Base-by-base conservation (phyloP, 2,888 invertebrate species). In the Pterobdella sp. region DNA sequence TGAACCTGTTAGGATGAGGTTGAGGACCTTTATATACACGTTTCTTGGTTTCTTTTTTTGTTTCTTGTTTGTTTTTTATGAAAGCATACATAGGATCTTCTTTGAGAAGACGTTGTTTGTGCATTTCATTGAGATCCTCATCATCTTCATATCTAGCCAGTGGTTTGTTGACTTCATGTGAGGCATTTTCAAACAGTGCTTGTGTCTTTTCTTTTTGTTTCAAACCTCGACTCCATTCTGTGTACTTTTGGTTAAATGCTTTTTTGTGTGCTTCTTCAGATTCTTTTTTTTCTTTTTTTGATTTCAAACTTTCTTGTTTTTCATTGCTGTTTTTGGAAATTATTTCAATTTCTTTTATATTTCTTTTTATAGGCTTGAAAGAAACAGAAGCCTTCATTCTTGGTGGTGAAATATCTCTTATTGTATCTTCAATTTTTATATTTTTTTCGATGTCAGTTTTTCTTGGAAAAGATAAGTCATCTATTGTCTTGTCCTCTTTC, bases 51-150 rank as follows among this genome's bases (percentile, higher is more conserved):
- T 26, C 60, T 10, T 18, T 77, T 81, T 78, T 74, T 67, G 80
- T 81, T 22, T 78, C 77, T 71, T 82, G 81, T 81, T 91, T 90
- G 79, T 88, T 87, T 72, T 88, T 87, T 36, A 96, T 90, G 79
- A 93, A 95, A 67, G 88, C 88, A 73, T 94, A 84, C 96, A 97
- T 96, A 0, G 97, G 96, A 85, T 98, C 97, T 0, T 92, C 96
- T 0, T 88, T 90, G 73, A 91, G 86, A 77, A 92, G 80, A 77
- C 78, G 76, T 14, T 79, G 88, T 72, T 88, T 89, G 42, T 94
- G 84, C 79, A 88, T 87, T 1, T 86, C 86, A 79, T 98, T 95
- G 79, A 97, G 84, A 83, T 96, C 97, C 34, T 86, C 87, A 81
- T 98, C 97, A 79, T 92, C 91, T 1, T 88, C 89, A 81, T 92